phyloP scores from a whole-genome alignment of 2,797 vertebrate genomes.

The Cyclura pinguis region DNA sequence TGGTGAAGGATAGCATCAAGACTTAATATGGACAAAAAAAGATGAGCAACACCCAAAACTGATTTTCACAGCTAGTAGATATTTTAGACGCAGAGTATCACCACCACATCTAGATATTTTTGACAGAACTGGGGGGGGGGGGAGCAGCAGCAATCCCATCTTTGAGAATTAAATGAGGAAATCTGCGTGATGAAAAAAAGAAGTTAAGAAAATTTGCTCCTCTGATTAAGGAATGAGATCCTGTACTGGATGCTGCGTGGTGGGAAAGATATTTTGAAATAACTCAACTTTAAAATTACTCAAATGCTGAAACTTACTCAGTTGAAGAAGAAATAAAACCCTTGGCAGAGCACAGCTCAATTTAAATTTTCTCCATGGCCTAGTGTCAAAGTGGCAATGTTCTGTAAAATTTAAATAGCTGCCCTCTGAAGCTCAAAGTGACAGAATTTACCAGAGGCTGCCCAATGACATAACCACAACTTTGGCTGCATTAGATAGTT shows the following conservation, averaged over 20 bases:
- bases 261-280: neutral
- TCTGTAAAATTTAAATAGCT: constrained; percentile 28
- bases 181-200: neutral
- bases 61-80: neutral
- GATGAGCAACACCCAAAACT: neutral
- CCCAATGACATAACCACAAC: constrained; percentile 10
- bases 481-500: constrained; percentile 6
- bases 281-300: neutral
- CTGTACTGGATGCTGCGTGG: neutral
- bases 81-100: neutral
- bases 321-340: neutral
- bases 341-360: constrained; percentile 9
- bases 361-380: neutral
- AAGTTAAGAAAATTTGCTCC: neutral
- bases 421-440: constrained; percentile 14
- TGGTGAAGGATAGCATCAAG: neutral
- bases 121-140: too few species aligned
- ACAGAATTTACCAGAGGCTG: neutral
- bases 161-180: neutral
- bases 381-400: constrained; percentile 16
- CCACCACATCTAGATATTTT: neutral
- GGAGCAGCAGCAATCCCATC: neutral
- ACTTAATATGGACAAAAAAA: neutral
- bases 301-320: neutral
- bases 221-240: neutral